Percentiles rank a stretch among this genome's conserved stretches.
These are phyloP conservation scores for Oscarella lobularis DNA, from an alignment of 37 sponge, comb jelly and placozoan genomes.

Conservation along the genomic window DNA sequence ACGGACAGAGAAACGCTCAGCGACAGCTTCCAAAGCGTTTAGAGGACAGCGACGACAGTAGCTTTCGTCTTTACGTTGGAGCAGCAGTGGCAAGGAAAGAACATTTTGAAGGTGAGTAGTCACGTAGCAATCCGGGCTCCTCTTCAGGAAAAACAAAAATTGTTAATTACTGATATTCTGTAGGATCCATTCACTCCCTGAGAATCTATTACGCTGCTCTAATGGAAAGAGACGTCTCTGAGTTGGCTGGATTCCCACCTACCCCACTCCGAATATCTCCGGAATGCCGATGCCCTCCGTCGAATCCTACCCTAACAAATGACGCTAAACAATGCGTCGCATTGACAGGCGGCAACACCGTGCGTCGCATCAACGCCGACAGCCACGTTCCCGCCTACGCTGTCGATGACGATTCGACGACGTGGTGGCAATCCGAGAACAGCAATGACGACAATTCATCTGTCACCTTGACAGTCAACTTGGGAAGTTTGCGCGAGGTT, in stretches of 20 bases:
- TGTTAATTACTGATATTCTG: neutral
- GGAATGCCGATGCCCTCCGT: slow-evolving; percentile 43
- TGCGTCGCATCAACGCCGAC: slow-evolving; percentile 26
- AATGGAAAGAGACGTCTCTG: slow-evolving; percentile 22
- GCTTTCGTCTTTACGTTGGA: slow-evolving; percentile 28
- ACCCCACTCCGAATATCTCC: slow-evolving; percentile 19
- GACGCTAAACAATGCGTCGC: slow-evolving; percentile 15
- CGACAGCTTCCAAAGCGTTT: slow-evolving; percentile 1
- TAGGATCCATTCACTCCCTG: slow-evolving; percentile 41
- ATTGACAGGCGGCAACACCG: neutral
- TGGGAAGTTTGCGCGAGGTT: slow-evolving; percentile 32
- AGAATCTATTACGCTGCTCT: slow-evolving; percentile 29
- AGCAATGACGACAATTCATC: slow-evolving; percentile 11
- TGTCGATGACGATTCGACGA: slow-evolving; percentile 22
- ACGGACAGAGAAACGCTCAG: slow-evolving; percentile 15
- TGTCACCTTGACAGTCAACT: slow-evolving; percentile 44
- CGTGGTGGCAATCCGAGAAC: slow-evolving; percentile 62
- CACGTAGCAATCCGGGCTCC: no score
- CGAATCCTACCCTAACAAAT: slow-evolving; percentile 20
- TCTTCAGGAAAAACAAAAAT: no score
- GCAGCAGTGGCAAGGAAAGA: slow-evolving; percentile 3
- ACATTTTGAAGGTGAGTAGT: slow-evolving; percentile 26
- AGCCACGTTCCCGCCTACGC: slow-evolving; percentile 21
- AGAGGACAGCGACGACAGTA: slow-evolving; percentile 30
- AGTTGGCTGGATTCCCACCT: slow-evolving; percentile 8